Percentiles rank a stretch among this genome's conserved stretches.
These are phyloP conservation scores for Maniola jurtina DNA, from an alignment of 1,140 invertebrate species.

Conservation along the genomic window DNA sequence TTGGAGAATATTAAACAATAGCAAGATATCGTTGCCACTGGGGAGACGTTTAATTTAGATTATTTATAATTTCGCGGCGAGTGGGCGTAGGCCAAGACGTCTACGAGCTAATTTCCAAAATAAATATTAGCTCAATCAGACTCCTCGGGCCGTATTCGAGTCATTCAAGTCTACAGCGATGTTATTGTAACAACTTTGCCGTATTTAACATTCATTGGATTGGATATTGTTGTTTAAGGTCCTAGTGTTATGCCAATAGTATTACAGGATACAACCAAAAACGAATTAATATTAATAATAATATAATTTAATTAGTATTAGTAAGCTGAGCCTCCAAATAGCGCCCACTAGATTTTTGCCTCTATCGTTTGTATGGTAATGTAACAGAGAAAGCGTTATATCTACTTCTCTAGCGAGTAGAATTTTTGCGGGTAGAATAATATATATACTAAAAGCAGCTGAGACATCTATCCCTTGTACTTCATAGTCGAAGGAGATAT, in stretches of 20 bases:
- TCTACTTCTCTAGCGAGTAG: too few relatives aligned
- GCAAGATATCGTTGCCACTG: constrained; percentile 46
- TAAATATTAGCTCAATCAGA: constrained; percentile 78
- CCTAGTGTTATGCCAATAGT: background rate
- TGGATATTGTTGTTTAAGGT: constrained; percentile 39
- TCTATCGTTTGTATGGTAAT: too few relatives aligned
- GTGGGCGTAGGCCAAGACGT: constrained; percentile 51
- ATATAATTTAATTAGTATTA: too few relatives aligned
- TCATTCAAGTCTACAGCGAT: constrained; percentile 25
- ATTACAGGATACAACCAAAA: too few relatives aligned
- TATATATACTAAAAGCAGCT: constrained; percentile 18
- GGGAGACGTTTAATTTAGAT: constrained; percentile 69
- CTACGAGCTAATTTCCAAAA: constrained; percentile 77
- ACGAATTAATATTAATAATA: too few relatives aligned
- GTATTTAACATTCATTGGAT: constrained; percentile 28
- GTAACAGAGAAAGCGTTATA: too few relatives aligned
- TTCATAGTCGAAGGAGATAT: constrained; percentile 44
- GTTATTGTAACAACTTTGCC: constrained; percentile 26
- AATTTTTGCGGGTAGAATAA: too few relatives aligned
- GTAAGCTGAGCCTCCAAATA: too few relatives aligned
- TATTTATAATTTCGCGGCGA: constrained; percentile 66
- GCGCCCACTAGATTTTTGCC: too few relatives aligned
- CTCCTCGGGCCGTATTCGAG: constrained; percentile 43
- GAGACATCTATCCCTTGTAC: constrained; percentile 25
- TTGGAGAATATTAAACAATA: constrained; percentile 70